Evolutionary conservation across 2,113 vertebrate genomes (phyloP).

Genomic region (Camelus bactrianus): DNA sequence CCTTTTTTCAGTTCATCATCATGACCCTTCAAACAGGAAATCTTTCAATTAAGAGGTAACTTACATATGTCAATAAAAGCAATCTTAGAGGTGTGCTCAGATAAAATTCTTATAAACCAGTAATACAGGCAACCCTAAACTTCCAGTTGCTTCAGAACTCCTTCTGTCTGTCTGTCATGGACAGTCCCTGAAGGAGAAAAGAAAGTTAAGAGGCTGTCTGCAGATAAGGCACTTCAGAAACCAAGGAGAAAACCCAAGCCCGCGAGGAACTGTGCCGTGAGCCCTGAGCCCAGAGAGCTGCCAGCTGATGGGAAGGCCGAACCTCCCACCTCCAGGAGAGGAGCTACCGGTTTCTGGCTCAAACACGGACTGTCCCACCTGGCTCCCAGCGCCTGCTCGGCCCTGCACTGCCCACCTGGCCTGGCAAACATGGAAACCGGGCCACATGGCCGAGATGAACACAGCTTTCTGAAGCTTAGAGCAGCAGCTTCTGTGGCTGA

Average conservation of each 20-base stretch:
- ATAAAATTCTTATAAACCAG: neutral
- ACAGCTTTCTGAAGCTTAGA: neutral
- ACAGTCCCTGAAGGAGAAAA: neutral
- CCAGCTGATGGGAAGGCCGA: fast-evolving
- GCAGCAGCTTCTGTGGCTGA: neutral
- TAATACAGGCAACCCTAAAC: neutral
- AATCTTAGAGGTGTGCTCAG: conserved; percentile 24
- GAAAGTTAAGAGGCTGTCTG: neutral
- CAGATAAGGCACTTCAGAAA: conserved; percentile 30
- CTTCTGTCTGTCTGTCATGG: neutral
- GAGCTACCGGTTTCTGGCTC: neutral
- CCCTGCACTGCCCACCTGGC: fast-evolving
- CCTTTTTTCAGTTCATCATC: conserved; percentile 44
- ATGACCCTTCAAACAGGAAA: conserved; percentile 44
- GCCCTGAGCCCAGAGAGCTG: neutral
- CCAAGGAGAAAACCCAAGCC: neutral
- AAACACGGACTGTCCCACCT: neutral
- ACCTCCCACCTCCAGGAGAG: fast-evolving
- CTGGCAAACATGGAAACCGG: neutral
- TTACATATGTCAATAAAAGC: neutral
- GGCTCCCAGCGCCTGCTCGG: neutral
- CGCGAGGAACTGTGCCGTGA: neutral
- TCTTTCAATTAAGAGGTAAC: conserved; percentile 49
- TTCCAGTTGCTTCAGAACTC: neutral
- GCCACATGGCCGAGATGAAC: neutral